phyloP scores from a whole-genome alignment of 2,888 invertebrate species.

The Aphodius granarius region DNA sequence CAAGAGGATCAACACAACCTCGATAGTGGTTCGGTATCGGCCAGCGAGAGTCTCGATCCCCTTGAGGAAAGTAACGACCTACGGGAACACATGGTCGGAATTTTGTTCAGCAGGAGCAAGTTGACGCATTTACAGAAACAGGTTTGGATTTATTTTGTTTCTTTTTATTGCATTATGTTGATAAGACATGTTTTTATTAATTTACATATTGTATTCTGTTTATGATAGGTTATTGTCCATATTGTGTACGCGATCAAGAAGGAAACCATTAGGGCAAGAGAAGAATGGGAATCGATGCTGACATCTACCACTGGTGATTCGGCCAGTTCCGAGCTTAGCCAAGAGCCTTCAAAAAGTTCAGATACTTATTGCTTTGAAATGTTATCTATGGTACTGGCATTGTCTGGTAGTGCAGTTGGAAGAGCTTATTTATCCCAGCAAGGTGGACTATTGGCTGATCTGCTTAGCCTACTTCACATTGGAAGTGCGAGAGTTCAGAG shows the following conservation, averaged over 20 bases:
- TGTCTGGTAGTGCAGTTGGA: conserved; percentile 91
- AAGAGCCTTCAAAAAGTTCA: conserved; percentile 57
- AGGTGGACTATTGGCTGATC: conserved; percentile 78
- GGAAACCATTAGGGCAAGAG: conserved; percentile 82
- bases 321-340: conserved; percentile 47
- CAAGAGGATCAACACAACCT: conserved; percentile 46
- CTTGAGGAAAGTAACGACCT: conserved; percentile 59
- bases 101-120: conserved; percentile 91
- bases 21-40: conserved; percentile 44
- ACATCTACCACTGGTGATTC: conserved; percentile 54
- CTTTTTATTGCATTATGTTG: background rate
- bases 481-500: conserved; percentile 94
- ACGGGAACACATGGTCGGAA: conserved; percentile 95
- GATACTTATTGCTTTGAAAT: conserved; percentile 99
- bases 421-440: conserved; percentile 89
- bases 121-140: conserved; percentile 91
- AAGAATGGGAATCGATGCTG: conserved; percentile 85
- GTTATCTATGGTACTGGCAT: conserved; percentile 90
- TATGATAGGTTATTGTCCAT: conserved; percentile 75
- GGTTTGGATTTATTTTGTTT: conserved; percentile 55
- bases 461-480: conserved; percentile 85
- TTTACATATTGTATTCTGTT: background rate
- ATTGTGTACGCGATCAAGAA: conserved; percentile 89
- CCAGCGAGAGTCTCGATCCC: conserved; percentile 53
- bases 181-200: background rate